Base-by-base conservation (phyloP, 2,113 vertebrate species). In the Nesogale talazaci region DNA sequence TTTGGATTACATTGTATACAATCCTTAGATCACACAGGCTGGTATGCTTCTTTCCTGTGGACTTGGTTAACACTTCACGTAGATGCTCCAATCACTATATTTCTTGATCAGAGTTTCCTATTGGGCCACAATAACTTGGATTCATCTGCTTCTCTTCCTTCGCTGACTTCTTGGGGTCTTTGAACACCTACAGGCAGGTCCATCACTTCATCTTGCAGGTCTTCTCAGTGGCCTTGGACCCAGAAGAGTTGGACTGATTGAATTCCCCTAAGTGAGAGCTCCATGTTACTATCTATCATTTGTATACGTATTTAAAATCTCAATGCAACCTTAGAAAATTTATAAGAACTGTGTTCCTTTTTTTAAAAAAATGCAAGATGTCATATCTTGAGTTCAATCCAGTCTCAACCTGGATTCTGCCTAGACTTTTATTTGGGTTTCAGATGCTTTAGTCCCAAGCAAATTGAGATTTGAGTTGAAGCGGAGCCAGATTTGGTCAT, bases 361-460 rank as follows among this genome's bases (percentile, higher is more conserved):
- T 81, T 89, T 81, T n/a, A 6, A 52, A 52, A 52, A 52, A 12
- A 67, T 29, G 34, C 34, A 87, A 86, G 16, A 34, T 84, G 1
- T 89, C 70, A 29, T 79, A 59, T 93, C 74, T 93, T 88, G 10
- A 79, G 7, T 95, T 94, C 25, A 38, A 27, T 86, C 59, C 40
- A n/a, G 0, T 3, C 88, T 95, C 46, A 31, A 25, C 74, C 0
- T n/a, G 34, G 27, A 52, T 93, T 27, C 76, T 94, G 61, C 93
- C 38, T 76, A 78, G 36, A 29, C 77, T 94, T 94, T 17, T 94
- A 83, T 93, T 89, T 70, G 56, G 80, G 79, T 74, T 95, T 92
- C 85, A 72, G 19, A 3, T 83, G 25, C 46, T 74, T 96, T 83
- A 94, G 90, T 61, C 23, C 72, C 70, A 95, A 91, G 95, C 92